These are phyloP conservation scores for Onychorhynchus coronatus DNA, from an alignment of 2,113 vertebrate genomes.

Conservation along the genomic window DNA sequence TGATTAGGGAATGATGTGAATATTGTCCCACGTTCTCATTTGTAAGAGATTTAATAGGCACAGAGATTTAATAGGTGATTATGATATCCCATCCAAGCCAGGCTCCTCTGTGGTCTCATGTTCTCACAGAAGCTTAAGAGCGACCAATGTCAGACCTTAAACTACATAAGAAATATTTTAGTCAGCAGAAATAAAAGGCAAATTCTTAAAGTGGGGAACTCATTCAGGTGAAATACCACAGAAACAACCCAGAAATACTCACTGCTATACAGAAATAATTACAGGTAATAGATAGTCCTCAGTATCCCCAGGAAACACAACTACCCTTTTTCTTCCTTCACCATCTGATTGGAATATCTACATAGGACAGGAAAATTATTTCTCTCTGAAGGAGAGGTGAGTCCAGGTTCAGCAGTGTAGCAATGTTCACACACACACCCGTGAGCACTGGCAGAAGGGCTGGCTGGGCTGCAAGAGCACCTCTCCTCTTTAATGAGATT, in stretches of 20 bases:
- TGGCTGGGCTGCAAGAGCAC: background rate
- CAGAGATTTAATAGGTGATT: background rate
- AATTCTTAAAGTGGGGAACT: background rate
- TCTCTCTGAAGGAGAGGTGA: background rate
- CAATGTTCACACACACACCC: background rate
- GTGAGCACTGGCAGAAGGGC: background rate
- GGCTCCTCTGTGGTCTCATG: accelerated
- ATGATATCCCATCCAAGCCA: background rate
- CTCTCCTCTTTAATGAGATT: background rate
- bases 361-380: accelerated
- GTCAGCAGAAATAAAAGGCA: background rate
- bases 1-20: background rate
- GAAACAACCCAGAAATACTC: background rate
- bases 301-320: background rate
- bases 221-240: background rate
- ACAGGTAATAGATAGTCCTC: background rate
- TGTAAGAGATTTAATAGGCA: background rate
- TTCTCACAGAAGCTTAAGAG: background rate
- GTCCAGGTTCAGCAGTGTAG: accelerated
- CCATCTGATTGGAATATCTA: background rate
- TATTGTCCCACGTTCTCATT: background rate
- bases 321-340: background rate
- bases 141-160: background rate
- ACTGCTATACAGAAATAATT: background rate
- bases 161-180: background rate